These are phyloP conservation scores for Aethina tumida DNA, from an alignment of 1,140 invertebrate genomes.

Conservation along the genomic window DNA sequence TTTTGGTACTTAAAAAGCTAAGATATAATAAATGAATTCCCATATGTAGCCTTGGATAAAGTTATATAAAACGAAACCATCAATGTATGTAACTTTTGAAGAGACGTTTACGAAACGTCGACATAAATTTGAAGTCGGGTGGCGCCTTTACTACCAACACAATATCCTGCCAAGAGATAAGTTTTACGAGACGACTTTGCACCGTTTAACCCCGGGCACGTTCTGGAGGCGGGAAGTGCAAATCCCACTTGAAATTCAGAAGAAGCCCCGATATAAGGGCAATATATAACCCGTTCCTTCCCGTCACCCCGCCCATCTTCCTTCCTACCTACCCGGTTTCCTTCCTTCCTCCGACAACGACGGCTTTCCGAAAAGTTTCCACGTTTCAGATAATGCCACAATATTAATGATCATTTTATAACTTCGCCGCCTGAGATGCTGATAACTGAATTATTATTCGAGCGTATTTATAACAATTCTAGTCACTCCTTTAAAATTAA, in stretches of 20 bases:
- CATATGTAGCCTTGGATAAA: too few relatives aligned
- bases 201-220: slow-evolving; percentile 8
- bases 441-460: slow-evolving; percentile 2
- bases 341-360: slow-evolving; percentile 29
- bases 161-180: too few relatives aligned
- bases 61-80: too few relatives aligned
- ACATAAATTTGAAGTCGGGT: too few relatives aligned
- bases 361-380: slow-evolving; percentile 29
- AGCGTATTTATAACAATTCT: background rate
- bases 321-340: slow-evolving; percentile 26
- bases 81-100: too few relatives aligned
- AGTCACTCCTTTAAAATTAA: background rate
- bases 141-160: too few relatives aligned
- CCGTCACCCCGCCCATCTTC: slow-evolving; percentile 21
- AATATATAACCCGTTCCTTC: slow-evolving; percentile 28
- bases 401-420: slow-evolving; percentile 28
- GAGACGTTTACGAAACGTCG: too few relatives aligned
- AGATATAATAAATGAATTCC: too few relatives aligned
- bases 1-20: too few relatives aligned
- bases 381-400: slow-evolving; percentile 27
- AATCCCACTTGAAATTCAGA: slow-evolving; percentile 30
- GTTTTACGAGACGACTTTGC: too few relatives aligned
- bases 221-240: slow-evolving; percentile 11
- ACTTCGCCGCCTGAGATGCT: background rate
- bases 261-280: slow-evolving; percentile 24